A percentile compares a stretch with the other conserved stretches of the same genome.
These are phyloP conservation scores for Oscheius myriophilus DNA, from an alignment of 2,888 invertebrate genomes.

Conservation along the genomic window DNA sequence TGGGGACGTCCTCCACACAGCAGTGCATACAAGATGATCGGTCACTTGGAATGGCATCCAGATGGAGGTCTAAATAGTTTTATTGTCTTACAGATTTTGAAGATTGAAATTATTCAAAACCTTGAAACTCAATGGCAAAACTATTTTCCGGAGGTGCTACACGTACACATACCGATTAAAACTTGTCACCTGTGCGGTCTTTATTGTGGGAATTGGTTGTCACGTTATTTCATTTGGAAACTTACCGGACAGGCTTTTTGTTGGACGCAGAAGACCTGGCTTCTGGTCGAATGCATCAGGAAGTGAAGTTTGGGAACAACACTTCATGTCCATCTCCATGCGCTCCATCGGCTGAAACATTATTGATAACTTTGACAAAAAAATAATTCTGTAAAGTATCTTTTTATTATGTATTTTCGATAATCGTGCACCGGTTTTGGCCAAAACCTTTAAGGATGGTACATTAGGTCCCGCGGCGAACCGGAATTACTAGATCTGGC, in stretches of 20 bases:
- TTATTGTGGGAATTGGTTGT: background rate
- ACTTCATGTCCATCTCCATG: slow-evolving; percentile 39
- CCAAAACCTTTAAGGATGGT: no score
- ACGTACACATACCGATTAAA: no score
- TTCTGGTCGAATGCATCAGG: slow-evolving; percentile 37
- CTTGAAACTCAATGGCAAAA: no score
- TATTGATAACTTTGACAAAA: background rate
- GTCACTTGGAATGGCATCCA: slow-evolving; percentile 3
- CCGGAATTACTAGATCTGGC: no score
- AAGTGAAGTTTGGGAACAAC: slow-evolving; percentile 43
- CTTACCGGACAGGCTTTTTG: slow-evolving; percentile 45
- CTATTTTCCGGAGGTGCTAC: background rate
- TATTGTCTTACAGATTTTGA: no score
- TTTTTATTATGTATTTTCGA: no score
- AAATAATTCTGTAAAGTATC: no score
- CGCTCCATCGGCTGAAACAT: slow-evolving; percentile 42
- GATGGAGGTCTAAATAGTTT: slow-evolving; percentile 16
- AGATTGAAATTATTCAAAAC: background rate
- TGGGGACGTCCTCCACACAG: slow-evolving; percentile 10
- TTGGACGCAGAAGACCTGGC: slow-evolving; percentile 25
- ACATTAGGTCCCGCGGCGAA: no score
- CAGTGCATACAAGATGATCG: background rate
- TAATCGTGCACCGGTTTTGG: no score
- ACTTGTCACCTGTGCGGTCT: no score
- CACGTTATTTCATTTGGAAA: background rate